phyloP scores from a whole-genome alignment of 2,113 vertebrate species.

The Rutilus rutilus region DNA sequence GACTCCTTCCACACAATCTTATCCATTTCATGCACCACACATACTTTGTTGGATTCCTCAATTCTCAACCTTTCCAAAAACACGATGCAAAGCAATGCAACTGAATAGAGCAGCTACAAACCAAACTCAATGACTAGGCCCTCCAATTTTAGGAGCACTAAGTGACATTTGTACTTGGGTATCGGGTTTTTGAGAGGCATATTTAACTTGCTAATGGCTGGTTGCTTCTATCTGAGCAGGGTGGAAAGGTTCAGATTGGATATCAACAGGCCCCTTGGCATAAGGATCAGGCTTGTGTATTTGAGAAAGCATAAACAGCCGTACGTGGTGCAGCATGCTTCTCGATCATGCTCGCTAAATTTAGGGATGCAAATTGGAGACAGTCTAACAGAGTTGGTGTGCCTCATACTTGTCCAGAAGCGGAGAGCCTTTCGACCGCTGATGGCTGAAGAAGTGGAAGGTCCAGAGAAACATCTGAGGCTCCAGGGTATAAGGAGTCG shows the following conservation, averaged over 20 bases:
- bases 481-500: constrained; percentile 69
- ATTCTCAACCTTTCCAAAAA: constrained; percentile 2
- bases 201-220: constrained; percentile 7
- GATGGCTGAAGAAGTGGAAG: constrained; percentile 75
- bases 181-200: background rate
- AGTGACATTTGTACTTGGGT: background rate
- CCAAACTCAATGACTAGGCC: background rate
- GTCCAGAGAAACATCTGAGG: constrained; percentile 68
- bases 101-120: background rate
- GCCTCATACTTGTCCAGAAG: constrained; percentile 90
- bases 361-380: constrained; percentile 34
- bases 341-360: constrained; percentile 23
- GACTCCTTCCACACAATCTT: background rate
- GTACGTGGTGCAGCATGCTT: constrained; percentile 8
- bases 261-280: constrained; percentile 11
- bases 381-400: background rate
- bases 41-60: constrained; percentile 2
- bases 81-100: background rate
- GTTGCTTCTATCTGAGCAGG: background rate
- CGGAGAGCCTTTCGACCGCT: constrained; percentile 84
- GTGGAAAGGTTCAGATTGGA: constrained; percentile 28
- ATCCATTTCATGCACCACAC: background rate
- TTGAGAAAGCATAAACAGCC: constrained; percentile 32
- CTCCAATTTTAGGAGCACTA: constrained; percentile 1
- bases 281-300: background rate